Evolutionary conservation across 2,797 vertebrate genomes (phyloP), one percentile per base, ranked within the genome.

Genomic region (Pitangus sulphuratus): DNA sequence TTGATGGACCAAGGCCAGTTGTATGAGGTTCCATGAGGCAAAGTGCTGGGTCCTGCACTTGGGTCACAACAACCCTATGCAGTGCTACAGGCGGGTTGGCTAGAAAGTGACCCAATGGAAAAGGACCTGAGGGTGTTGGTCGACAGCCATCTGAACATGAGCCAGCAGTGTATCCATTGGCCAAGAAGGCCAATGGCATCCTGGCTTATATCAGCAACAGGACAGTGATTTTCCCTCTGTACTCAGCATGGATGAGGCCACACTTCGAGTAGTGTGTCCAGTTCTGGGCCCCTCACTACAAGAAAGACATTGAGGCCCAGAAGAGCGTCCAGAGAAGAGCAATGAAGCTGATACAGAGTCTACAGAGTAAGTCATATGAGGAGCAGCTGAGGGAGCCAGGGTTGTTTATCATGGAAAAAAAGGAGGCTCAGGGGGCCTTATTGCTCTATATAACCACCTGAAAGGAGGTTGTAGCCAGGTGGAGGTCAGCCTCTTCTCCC

Each of bases 191-290:
- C 17, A n/a, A 9, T 1, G 21, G 2, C 3, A 54, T 11, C 30
- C 33, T 75, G 61, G 12, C 1, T 21, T 28, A 4, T 19, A 11
- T n/a, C 31, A 61, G 15, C 12, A 42, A 1, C 7, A 28, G 21
- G 25, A 8, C 6, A 35, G 30, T 6, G 33, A n/a, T 11, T 1
- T 0, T 11, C 3, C 7, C 9, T 16, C n/a, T 17, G 8, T 33
- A 14, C 9, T 10, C 1, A 1, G 6, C 8, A 5, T 1, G 28
- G 44, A 2, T 30, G 19, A 20, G 8, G 15, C 0, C 1, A 1
- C n/a, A 14, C 1, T 15, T 50, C 0, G 0, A 51, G 24, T 39
- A 6, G n/a, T 10, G 5, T 17, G 19, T 25, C 12, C 6, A 65
- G 6, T 51, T 80, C 26, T 72, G 28, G 4, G 16, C 13, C 7